Base-by-base conservation (phyloP, 2,113 vertebrate genomes). In the Hypanus sabinus region DNA sequence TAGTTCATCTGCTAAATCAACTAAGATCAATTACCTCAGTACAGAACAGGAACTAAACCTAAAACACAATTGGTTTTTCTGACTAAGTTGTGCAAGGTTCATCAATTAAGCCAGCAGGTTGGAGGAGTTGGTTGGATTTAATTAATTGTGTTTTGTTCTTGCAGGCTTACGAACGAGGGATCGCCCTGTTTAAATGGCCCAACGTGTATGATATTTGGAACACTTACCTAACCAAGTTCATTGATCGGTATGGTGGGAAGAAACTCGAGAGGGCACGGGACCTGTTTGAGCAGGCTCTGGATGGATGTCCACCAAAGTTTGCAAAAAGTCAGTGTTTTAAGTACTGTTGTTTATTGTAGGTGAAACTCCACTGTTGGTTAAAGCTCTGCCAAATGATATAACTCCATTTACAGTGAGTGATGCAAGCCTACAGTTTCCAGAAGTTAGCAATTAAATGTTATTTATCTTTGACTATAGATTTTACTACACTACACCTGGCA, bases 181-280 rank as follows among this genome's bases (percentile, higher is more conserved):
- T 99, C 0, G 98, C 98, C 16, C 97, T 98, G 87, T 99, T 99
- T 95, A 97, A 96, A 87, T 99, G 98, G 98, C 98, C 98, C 94
- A 98, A 98, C 0, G 98, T 99, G 83, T 98, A 98, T 0, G 98
- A 99, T 96, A 98, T 99, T 95, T 99, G 98, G 98, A 98, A 98
- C 96, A 99, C 98, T 30, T 99, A 99, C 96, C 97, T 99, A 90
- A 98, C 97, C 95, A 99, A 98, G 87, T 99, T 99, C 96, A 98
- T 98, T 0, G 97, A 98, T 33, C 98, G 98, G 16, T 99, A 99
- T 0, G 98, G 98, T 0, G 98, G 98, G 68, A 98, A 98, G 94
- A 99, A 99, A 96, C 96, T 99, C 96, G 98, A 99, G 95, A 96
- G 98, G 60, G 98, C 98, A 0, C 96, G 98, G 27, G 98, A 99